phyloP scores from a whole-genome alignment of 2,113 vertebrate genomes.

The Cottus gobio region DNA sequence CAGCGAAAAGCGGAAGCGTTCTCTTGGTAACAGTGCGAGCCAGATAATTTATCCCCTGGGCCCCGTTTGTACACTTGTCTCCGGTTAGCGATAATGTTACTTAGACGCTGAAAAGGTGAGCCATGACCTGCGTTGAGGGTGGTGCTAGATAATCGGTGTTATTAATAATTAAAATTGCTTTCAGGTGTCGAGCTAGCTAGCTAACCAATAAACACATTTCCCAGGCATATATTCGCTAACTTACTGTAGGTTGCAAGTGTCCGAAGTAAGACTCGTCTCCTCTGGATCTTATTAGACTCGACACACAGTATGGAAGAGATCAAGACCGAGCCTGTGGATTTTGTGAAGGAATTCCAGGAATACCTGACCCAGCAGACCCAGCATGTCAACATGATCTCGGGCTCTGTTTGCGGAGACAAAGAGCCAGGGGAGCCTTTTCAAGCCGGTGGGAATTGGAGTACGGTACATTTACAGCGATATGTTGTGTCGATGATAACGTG shows the following conservation, averaged over 20 bases:
- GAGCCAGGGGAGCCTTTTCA: constrained; percentile 87
- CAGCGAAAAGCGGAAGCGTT: constrained; percentile 20
- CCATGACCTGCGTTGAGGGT: not conserved
- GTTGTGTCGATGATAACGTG: not conserved
- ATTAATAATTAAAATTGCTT: not conserved
- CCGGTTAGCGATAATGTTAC: not conserved
- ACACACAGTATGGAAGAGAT: constrained; percentile 73
- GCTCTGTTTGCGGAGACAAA: constrained; percentile 93
- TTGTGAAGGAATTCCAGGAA: constrained; percentile 99
- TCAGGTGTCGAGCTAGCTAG: not conserved
- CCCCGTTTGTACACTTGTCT: not conserved
- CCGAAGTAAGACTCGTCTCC: not conserved
- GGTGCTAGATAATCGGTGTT: not conserved
- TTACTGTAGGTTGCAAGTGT: not conserved
- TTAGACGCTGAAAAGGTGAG: not conserved
- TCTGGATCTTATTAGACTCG: not conserved
- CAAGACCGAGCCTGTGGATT: constrained; percentile 96
- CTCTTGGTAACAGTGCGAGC: not conserved
- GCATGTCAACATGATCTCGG: constrained; percentile 99
- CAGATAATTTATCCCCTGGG: not conserved
- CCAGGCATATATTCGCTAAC: not conserved
- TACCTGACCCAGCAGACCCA: constrained; percentile 98
- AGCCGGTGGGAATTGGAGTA: constrained; percentile 79
- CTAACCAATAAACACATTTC: not conserved
- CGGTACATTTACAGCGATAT: not conserved